Evolutionary conservation across 2,888 invertebrate species (phyloP), one percentile per base, ranked within the genome.

Genomic region (Aphidius colemani): DNA sequence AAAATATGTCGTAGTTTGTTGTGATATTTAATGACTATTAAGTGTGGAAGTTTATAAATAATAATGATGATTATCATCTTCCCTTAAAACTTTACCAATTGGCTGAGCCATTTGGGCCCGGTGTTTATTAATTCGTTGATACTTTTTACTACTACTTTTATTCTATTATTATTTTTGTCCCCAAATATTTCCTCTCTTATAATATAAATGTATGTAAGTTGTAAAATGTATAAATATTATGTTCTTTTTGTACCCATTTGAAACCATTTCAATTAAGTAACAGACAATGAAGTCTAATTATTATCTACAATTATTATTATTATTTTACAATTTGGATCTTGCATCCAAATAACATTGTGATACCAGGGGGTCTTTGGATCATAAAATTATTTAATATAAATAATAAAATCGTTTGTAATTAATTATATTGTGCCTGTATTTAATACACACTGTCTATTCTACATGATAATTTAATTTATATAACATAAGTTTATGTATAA

Each of bases 401-500:
- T 7, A 53, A 39, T 7, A 53, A 72, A 70, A 70, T 78, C 75
- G 73, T 78, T 75, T 78, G 79, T 78, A 78, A 75, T 78, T 76
- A 76, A 77, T 78, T 78, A 77, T 78, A 80, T 78, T 72, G 80
- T 80, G 79, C 79, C 79, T 79, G 79, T 80, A 80, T 80, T 74
- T 78, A 75, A 77, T 77, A 78, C 75, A 77, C 72, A 74, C 70
- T 74, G 73, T 75, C 74, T 75, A 73, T 71, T 70, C 68, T 71
- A 71, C 70, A 66, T 30, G 0, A 30, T 30, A 30, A 30, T 30
- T 30, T 30, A 30, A 70, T 66, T 63, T 65, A 67, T 67, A 63
- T 69, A 2, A 18, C 1, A 68, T 65, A 69, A 65, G 63, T 59
- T 63, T 64, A 58, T 67, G 66, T 59, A 65, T 69, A 64, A 65